A percentile compares a stretch with the other conserved stretches of the same genome.
These are phyloP conservation scores for Lasaia peninsularis DNA, from an alignment of 1,140 invertebrate genomes.

Conservation along the genomic window DNA sequence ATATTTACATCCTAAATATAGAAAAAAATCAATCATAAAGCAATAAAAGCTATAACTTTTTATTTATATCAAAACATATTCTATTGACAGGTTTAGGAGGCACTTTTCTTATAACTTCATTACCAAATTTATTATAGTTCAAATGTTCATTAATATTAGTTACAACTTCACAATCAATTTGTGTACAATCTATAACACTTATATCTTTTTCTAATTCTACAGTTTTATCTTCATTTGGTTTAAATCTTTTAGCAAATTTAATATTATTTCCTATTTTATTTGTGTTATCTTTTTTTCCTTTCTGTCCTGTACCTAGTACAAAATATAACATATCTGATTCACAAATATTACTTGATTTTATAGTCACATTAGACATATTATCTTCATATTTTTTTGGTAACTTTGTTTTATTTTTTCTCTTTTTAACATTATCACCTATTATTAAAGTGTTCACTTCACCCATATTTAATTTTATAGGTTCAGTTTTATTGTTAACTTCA, in stretches of 20 bases:
- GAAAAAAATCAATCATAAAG: too few relatives aligned
- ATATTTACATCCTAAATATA: too few relatives aligned
- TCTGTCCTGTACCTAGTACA: neutral
- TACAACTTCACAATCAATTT: slow-evolving; percentile 37
- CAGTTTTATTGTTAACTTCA: slow-evolving; percentile 6
- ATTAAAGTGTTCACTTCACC: slow-evolving; percentile 44
- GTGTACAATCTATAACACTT: slow-evolving; percentile 56
- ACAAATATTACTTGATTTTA: too few relatives aligned
- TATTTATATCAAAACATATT: slow-evolving; percentile 56
- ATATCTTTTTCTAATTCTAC: slow-evolving; percentile 25
- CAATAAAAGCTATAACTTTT: slow-evolving; percentile 26
- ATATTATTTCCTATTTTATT: neutral
- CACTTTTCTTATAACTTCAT: slow-evolving; percentile 45
- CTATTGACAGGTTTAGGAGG: slow-evolving; percentile 50
- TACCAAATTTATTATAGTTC: slow-evolving; percentile 59
- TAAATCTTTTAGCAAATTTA: slow-evolving; percentile 9
- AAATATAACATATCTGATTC: too few relatives aligned
- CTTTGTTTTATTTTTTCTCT: slow-evolving; percentile 16
- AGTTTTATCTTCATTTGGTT: slow-evolving; percentile 9
- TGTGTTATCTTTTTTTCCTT: neutral
- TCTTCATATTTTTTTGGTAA: slow-evolving; percentile 14
- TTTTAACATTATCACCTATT: slow-evolving; percentile 25
- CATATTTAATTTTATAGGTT: slow-evolving; percentile 50
- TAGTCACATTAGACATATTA: neutral
- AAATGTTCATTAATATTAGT: slow-evolving; percentile 57